These are phyloP conservation scores for Apteryx owenii DNA, from an alignment of 2,113 vertebrate species.

Conservation along the genomic window DNA sequence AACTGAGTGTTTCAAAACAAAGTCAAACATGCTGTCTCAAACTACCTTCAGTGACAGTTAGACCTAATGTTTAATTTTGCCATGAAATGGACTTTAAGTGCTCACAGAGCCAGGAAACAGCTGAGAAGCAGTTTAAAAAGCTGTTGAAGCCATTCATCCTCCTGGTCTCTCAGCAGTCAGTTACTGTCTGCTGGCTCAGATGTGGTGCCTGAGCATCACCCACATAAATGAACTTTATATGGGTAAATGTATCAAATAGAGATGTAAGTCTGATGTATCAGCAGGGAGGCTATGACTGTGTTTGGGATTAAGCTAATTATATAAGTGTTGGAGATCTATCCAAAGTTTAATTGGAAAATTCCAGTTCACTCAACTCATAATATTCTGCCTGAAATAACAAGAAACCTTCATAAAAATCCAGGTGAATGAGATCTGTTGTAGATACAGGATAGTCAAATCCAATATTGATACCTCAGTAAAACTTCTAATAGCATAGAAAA, in stretches of 20 bases:
- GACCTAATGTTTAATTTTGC: constrained; percentile 35
- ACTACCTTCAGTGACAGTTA: neutral
- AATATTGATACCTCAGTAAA: neutral
- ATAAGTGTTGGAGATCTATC: neutral
- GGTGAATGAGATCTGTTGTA: neutral
- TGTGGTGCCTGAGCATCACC: neutral
- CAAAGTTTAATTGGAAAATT: constrained; percentile 1
- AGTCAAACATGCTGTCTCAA: neutral
- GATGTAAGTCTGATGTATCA: neutral
- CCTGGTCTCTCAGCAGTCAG: neutral
- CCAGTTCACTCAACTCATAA: neutral
- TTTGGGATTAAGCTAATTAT: constrained; percentile 2
- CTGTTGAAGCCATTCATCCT: neutral
- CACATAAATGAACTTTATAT: neutral
- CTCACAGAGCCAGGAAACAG: neutral
- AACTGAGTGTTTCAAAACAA: neutral
- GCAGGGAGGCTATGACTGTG: neutral
- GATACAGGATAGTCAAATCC: neutral
- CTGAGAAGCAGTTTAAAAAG: constrained; percentile 4
- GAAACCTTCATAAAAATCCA: neutral
- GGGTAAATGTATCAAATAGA: constrained; percentile 10
- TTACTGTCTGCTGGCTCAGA: constrained; percentile 9
- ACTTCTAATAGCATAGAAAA: neutral
- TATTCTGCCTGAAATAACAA: neutral
- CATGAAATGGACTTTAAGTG: neutral